Conservation (phyloP, 2,113 vertebrate species). For the Campylorhamphus procurvoides region DNA sequence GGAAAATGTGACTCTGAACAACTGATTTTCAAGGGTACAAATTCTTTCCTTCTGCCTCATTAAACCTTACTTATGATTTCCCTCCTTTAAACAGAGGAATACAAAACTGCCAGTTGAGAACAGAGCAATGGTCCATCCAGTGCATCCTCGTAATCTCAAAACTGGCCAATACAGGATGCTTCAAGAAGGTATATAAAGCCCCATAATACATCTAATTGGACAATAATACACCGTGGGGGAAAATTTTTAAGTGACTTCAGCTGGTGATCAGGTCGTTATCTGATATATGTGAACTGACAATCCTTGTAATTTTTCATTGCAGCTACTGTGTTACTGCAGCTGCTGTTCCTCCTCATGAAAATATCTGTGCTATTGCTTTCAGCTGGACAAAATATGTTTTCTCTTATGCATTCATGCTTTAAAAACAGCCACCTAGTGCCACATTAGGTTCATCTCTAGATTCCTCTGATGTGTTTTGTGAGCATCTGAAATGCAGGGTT, state of each 20-base stretch:
- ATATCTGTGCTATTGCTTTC: slow-evolving; percentile 16
- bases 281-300: slow-evolving; percentile 27
- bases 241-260: slow-evolving; percentile 3
- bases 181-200: background rate
- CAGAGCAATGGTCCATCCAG: background rate
- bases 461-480: background rate
- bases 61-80: background rate
- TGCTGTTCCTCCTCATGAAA: background rate
- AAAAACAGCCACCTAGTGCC: background rate
- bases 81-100: background rate
- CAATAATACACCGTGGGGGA: background rate
- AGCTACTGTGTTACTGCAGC: background rate
- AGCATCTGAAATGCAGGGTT: background rate
- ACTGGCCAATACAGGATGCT: background rate
- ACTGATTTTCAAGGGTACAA: background rate
- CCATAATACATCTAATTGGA: background rate
- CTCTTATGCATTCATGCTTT: background rate
- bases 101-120: background rate
- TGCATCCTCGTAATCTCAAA: background rate
- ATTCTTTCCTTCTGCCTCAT: slow-evolving; percentile 15
- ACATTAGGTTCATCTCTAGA: background rate
- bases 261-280: background rate
- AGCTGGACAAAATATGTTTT: background rate
- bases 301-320: slow-evolving; percentile 24
- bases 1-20: background rate